Evolutionary conservation across 1,140 invertebrate genomes (phyloP).

Genomic region (Pogonomyrmex barbatus): DNA sequence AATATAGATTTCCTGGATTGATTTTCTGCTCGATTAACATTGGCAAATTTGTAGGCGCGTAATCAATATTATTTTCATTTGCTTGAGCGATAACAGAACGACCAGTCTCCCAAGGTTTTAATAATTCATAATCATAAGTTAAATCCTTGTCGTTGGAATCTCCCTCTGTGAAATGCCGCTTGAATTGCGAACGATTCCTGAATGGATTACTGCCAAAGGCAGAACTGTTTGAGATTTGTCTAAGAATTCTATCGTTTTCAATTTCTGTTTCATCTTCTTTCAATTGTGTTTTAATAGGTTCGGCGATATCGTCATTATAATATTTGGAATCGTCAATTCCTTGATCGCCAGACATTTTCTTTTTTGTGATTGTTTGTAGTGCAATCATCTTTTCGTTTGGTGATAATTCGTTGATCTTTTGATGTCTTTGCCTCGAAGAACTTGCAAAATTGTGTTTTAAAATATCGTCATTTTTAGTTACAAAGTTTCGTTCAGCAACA

Average conservation of each 20-base stretch:
- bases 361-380: conserved; percentile 65
- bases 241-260: conserved; percentile 55
- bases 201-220: conserved; percentile 4
- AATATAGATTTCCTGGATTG: background rate
- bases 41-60: background rate
- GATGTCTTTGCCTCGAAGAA: background rate
- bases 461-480: background rate
- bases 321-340: conserved; percentile 72
- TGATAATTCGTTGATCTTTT: background rate
- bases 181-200: background rate
- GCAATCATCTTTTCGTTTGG: conserved; percentile 45
- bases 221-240: conserved; percentile 50
- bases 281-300: conserved; percentile 54
- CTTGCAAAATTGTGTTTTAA: background rate
- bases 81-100: background rate
- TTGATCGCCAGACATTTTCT: conserved; percentile 48
- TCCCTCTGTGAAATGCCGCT: background rate
- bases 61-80: conserved; percentile 15
- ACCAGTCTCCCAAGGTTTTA: conserved; percentile 32
- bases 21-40: conserved; percentile 6
- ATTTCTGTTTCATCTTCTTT: background rate
- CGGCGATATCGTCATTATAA: conserved; percentile 64
- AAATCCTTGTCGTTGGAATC: conserved; percentile 17
- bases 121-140: conserved; percentile 20
- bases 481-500: background rate